Percentiles rank a stretch among this genome's conserved stretches.
Evolutionary conservation across 2,113 vertebrate genomes (phyloP).

Genomic region (Psettodes erumei): DNA sequence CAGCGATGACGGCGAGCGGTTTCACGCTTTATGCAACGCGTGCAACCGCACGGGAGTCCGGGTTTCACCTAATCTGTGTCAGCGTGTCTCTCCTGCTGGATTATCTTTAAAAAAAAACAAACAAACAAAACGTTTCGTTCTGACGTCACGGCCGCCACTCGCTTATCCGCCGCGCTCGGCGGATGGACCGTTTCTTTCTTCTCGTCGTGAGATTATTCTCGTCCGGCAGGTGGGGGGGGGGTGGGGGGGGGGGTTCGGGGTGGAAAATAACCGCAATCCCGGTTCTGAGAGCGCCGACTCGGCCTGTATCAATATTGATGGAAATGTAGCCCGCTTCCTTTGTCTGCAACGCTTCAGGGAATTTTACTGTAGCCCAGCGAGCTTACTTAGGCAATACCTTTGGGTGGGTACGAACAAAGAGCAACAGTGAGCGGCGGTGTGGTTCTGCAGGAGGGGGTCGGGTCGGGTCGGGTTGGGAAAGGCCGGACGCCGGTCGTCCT

Average conservation of each 20-base stretch:
- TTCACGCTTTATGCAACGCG: too few relatives aligned
- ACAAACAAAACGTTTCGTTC: too few relatives aligned
- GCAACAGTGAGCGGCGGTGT: constrained; percentile 67
- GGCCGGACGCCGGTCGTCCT: too few relatives aligned
- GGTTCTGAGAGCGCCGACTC: constrained; percentile 65
- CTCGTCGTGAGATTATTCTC: constrained; percentile 71
- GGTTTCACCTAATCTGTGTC: too few relatives aligned
- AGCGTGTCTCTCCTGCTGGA: too few relatives aligned
- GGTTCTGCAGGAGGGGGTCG: constrained; percentile 62
- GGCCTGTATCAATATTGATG: constrained; percentile 78
- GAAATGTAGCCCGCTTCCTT: constrained; percentile 75
- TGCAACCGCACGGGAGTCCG: too few relatives aligned
- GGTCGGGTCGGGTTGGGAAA: constrained; percentile 32
- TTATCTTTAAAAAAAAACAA: too few relatives aligned
- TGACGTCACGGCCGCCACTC: constrained; percentile 8
- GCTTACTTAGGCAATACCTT: constrained; percentile 80
- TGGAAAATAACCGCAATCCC: constrained; percentile 77
- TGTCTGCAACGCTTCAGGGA: constrained; percentile 73
- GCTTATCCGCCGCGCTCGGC: constrained; percentile 41
- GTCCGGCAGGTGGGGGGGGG: constrained; percentile 60
- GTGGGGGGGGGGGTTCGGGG: too few relatives aligned
- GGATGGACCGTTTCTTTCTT: constrained; percentile 65
- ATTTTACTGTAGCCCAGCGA: constrained; percentile 73
- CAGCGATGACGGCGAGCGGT: too few relatives aligned
- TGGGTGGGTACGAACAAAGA: constrained; percentile 72